A percentile compares a stretch with the other conserved stretches of the same genome.
phyloP scores from a whole-genome alignment of 2,797 vertebrate species.

The Cynopterus sphinx region DNA sequence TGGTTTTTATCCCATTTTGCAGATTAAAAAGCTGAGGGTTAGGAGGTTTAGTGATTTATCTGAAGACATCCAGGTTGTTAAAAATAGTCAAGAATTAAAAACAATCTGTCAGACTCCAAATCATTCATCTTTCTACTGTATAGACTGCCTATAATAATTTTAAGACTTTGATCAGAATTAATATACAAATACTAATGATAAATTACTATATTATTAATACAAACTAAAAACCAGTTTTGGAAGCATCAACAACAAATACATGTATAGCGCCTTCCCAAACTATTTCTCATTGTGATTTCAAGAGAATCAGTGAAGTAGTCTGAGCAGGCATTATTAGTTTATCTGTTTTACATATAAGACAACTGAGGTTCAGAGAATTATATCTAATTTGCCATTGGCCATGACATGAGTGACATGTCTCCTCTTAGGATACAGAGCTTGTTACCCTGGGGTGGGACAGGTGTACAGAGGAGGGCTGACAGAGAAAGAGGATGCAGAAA shows the following conservation, averaged over 20 bases:
- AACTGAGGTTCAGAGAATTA: not conserved
- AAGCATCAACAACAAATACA: not conserved
- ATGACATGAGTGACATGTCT: not conserved
- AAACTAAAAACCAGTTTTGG: not conserved
- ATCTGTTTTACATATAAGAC: not conserved
- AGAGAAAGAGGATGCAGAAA: not conserved
- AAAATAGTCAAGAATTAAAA: not conserved
- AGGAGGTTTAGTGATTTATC: not conserved
- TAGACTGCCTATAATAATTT: not conserved
- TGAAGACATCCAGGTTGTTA: not conserved
- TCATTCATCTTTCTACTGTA: not conserved
- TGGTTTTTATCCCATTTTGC: not conserved
- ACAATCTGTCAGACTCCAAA: not conserved
- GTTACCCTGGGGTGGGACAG: not conserved
- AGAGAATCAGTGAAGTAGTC: not conserved
- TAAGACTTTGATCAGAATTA: not conserved
- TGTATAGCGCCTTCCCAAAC: not conserved
- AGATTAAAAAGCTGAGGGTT: not conserved
- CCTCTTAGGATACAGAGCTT: not conserved
- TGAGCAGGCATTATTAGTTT: not conserved
- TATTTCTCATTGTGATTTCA: not conserved
- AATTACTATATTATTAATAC: not conserved
- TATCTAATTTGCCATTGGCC: not conserved
- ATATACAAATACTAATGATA: not conserved
- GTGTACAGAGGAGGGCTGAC: fast-evolving